Percentiles rank a stretch among this genome's conserved stretches.
Conservation (phyloP, 1,140 invertebrate species). For the Portunus trituberculatus region DNA sequence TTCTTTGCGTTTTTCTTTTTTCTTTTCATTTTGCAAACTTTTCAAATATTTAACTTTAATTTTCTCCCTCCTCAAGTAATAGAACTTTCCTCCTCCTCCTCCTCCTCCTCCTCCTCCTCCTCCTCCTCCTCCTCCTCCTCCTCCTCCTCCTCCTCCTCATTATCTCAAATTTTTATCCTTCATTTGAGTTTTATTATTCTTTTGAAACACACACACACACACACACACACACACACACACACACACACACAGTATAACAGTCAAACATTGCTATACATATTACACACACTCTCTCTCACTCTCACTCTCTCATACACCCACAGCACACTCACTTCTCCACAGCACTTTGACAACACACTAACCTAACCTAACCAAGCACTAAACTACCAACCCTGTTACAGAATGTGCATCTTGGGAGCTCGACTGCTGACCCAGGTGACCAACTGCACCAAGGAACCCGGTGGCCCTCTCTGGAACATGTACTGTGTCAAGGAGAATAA, state of each 20-base stretch:
- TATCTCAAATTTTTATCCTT: too few relatives aligned
- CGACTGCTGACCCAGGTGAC: slow-evolving; percentile 88
- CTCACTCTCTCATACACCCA: background rate
- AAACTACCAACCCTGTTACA: slow-evolving; percentile 82
- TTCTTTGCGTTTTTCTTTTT: background rate
- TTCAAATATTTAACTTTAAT: slow-evolving; percentile 16
- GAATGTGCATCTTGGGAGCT: slow-evolving; percentile 95
- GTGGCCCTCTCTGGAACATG: slow-evolving; percentile 84
- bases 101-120: background rate
- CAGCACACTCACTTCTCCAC: too few relatives aligned
- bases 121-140: too few relatives aligned
- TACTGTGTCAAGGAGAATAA: slow-evolving; percentile 85
- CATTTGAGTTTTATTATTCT: too few relatives aligned
- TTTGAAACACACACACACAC: too few relatives aligned
- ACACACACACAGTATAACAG: too few relatives aligned
- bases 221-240: too few relatives aligned
- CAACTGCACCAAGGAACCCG: slow-evolving; percentile 89
- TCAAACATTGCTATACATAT: too few relatives aligned
- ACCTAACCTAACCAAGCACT: too few relatives aligned
- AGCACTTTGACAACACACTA: too few relatives aligned
- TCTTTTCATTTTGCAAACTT: slow-evolving; percentile 6
- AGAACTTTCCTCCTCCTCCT: background rate
- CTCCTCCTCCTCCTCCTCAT: too few relatives aligned
- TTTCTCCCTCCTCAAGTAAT: background rate
- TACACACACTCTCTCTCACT: background rate